phyloP scores from a whole-genome alignment of 2,888 invertebrate genomes.

The Dynastes grantii region DNA sequence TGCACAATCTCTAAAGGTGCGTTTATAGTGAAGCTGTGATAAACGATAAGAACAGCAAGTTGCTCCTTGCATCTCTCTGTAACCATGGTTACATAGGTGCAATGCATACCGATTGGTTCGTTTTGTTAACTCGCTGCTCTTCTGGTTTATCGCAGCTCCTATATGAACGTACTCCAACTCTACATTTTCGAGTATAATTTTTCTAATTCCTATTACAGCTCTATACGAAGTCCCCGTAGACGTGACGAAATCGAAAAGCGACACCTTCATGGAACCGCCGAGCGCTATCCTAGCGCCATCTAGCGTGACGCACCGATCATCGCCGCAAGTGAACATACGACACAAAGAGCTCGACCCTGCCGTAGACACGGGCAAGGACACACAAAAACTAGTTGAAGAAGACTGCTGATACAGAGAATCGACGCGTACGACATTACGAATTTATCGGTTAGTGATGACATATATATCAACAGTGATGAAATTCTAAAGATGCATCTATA shows the following conservation, averaged over 20 bases:
- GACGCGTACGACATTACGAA: conserved; percentile 59
- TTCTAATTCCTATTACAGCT: conserved; percentile 68
- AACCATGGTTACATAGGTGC: too few species aligned
- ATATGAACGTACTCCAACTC: too few species aligned
- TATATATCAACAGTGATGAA: conserved; percentile 60
- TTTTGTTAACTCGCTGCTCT: too few species aligned
- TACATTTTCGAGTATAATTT: too few species aligned
- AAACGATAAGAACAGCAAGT: too few species aligned
- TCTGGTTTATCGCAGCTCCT: too few species aligned
- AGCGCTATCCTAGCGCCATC: conserved; percentile 88
- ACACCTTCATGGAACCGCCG: conserved; percentile 74
- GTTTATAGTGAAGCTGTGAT: too few species aligned
- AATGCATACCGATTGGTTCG: too few species aligned
- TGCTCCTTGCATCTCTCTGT: too few species aligned
- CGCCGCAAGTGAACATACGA: conserved; percentile 80
- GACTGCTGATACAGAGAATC: conserved; percentile 77
- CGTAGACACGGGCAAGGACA: conserved; percentile 92
- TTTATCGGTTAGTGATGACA: conserved; percentile 63
- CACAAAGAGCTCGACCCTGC: conserved; percentile 88
- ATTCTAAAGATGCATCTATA: conserved; percentile 42
- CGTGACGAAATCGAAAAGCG: conserved; percentile 76
- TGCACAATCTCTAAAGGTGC: too few species aligned
- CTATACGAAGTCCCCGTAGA: conserved; percentile 89
- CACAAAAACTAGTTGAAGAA: conserved; percentile 91
- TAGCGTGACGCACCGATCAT: conserved; percentile 84